Evolutionary conservation across 2,797 vertebrate species (phyloP), one percentile per base, ranked within the genome.

Genomic region (Acanthopagrus latus): DNA sequence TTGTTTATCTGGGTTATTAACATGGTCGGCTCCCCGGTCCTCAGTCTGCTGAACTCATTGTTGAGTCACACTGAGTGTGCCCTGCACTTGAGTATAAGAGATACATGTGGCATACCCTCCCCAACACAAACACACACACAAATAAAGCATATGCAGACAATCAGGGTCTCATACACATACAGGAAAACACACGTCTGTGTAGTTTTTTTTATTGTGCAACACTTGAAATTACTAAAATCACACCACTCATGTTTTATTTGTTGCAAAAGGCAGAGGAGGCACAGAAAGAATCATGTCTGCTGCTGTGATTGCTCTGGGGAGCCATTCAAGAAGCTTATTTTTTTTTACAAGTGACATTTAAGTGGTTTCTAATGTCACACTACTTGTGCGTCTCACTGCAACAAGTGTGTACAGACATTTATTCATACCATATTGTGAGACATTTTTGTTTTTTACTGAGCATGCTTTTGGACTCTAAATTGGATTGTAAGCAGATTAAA

Each of bases 1-100:
- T 92, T 92, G 89, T 93, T 93, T 91, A 87, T 90, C 84, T 88
- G 85, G 82, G 80, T 89, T 90, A 89, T 89, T 86, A 92, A 89
- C 78, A 83, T 87, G 88, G 88, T 90, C 75, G 47, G 21, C 71
- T 87, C 84, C 83, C 60, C 33, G 29, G 76, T 85, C 78, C 81
- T 84, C 78, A 72, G 80, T 77, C 76, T 63, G 82, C 81, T 82
- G 75, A 87, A 86, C 74, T 75, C 78, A 88, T 83, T 91, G 91
- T 88, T 89, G 76, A 79, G 73, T 76, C 82, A 84, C 77, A 83
- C 44, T n/a, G 44, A 66, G 68, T 58, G 64, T 67, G 60, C 52
- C 69, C 80, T 38, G 21, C 71, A 86, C 72, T 80, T 11, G 10
- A 85, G 62, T 73, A 82, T 74, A 52, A 82, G 71, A 77, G 80